Percentiles rank a stretch among this genome's conserved stretches.
Conservation (phyloP, 2,797 vertebrate genomes). For the Chaetophractus vellerosus region DNA sequence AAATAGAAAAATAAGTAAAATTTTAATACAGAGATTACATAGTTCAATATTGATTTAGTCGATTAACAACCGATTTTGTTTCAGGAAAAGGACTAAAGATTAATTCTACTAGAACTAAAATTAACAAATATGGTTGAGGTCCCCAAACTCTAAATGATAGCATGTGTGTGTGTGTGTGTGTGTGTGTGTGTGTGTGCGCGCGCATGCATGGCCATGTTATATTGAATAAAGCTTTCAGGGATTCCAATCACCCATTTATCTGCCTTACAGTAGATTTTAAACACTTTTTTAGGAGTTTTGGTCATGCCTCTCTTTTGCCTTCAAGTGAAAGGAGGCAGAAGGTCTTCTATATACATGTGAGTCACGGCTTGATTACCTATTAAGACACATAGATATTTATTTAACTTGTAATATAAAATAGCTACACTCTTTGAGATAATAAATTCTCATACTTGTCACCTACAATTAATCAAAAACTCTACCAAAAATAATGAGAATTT, state of each 20-base stretch:
- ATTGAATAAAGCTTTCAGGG: not conserved
- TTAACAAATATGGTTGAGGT: not conserved
- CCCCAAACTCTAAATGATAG: not conserved
- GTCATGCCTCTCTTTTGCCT: not conserved
- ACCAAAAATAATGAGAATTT: not conserved
- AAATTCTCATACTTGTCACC: not conserved
- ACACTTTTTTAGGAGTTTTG: not conserved
- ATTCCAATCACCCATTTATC: not conserved
- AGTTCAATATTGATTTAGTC: not conserved
- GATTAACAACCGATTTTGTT: not conserved
- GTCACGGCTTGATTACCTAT: not conserved
- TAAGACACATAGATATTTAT: not conserved
- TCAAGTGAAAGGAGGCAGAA: not conserved
- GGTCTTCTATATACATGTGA: not conserved
- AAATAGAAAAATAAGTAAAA: not conserved
- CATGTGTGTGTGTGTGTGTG: not conserved
- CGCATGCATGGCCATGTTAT: not conserved
- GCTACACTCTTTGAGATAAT: not conserved
- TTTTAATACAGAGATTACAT: not conserved
- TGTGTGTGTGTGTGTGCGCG: not conserved
- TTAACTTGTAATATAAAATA: not conserved
- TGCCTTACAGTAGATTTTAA: not conserved
- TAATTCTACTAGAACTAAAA: not conserved
- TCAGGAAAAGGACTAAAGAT: not conserved
- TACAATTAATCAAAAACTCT: not conserved